Conservation (phyloP, 2,888 invertebrate genomes). For the Luffia ferchaultella region DNA sequence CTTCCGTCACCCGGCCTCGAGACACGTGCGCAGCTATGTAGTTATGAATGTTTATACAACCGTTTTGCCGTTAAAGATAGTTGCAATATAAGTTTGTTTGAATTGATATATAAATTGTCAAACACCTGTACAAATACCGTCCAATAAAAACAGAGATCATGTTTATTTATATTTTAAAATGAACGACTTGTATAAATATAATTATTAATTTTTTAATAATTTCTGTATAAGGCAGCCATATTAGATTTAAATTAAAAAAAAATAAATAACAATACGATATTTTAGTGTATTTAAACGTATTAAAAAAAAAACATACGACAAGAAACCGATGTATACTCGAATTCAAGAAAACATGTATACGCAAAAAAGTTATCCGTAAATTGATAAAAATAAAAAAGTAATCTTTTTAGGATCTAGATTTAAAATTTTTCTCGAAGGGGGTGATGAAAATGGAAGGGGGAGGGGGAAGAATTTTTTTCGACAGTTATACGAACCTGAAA, state of each 20-base stretch:
- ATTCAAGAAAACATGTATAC: conserved; percentile 40
- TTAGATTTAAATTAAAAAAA: conserved; percentile 33
- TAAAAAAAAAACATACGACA: conserved; percentile 49
- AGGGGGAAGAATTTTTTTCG: conserved; percentile 2
- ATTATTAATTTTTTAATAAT: conserved; percentile 1
- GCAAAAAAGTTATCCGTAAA: conserved; percentile 23
- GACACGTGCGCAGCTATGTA: too few relatives aligned
- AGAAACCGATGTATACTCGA: conserved; percentile 24
- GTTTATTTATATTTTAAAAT: neutral
- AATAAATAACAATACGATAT: conserved; percentile 20
- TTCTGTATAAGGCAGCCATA: conserved; percentile 45
- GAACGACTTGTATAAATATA: conserved; percentile 7
- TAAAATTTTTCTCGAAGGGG: conserved; percentile 7
- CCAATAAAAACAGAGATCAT: conserved; percentile 37
- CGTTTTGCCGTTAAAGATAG: neutral
- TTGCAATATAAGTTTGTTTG: conserved; percentile 37
- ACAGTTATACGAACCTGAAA: conserved; percentile 38
- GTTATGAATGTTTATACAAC: neutral
- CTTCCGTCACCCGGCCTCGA: too few relatives aligned
- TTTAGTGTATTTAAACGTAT: conserved; percentile 26
- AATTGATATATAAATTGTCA: conserved; percentile 28
- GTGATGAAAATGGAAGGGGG: conserved; percentile 9
- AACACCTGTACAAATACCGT: conserved; percentile 49
- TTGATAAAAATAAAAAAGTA: conserved; percentile 23
- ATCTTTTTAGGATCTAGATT: conserved; percentile 20